Evolutionary conservation across 2,797 vertebrate species (phyloP).

Genomic region (Microctenopoma stevenorrisi): DNA sequence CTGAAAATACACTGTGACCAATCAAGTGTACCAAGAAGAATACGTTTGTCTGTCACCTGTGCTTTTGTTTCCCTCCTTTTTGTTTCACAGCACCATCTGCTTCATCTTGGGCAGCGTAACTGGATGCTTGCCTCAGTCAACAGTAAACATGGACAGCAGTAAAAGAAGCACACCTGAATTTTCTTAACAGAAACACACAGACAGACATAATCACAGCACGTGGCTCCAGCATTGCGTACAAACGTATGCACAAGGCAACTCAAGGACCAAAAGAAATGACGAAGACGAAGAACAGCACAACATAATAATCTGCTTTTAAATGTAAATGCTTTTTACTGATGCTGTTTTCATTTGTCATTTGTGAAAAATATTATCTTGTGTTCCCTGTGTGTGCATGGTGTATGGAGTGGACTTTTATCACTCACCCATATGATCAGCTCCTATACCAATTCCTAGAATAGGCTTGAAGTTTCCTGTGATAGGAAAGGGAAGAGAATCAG

Average conservation of each 20-base stretch:
- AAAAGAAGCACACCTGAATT: slow-evolving; percentile 10
- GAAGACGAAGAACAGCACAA: too few species aligned
- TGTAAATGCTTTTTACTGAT: too few species aligned
- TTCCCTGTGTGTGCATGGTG: too few species aligned
- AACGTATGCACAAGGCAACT: neutral
- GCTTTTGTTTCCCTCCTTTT: neutral
- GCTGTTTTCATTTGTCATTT: too few species aligned
- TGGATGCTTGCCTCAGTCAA: slow-evolving; percentile 25
- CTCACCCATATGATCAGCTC: too few species aligned
- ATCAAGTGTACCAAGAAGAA: neutral
- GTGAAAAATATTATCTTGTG: too few species aligned
- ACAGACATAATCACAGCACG: neutral
- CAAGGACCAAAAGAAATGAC: neutral
- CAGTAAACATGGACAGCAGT: slow-evolving; percentile 9
- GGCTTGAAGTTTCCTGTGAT: too few species aligned
- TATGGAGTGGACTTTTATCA: too few species aligned
- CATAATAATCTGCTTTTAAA: too few species aligned
- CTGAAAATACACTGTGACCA: neutral
- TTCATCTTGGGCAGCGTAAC: slow-evolving; percentile 4
- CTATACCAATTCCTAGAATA: too few species aligned
- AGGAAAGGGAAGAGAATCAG: too few species aligned
- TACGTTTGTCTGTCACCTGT: neutral
- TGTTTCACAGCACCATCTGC: slow-evolving; percentile 21
- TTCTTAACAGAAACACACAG: neutral
- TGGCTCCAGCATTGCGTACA: neutral